A percentile compares a stretch with the other conserved stretches of the same genome.
Evolutionary conservation across 2,113 vertebrate species (phyloP).

Genomic region (Albula glossodonta): DNA sequence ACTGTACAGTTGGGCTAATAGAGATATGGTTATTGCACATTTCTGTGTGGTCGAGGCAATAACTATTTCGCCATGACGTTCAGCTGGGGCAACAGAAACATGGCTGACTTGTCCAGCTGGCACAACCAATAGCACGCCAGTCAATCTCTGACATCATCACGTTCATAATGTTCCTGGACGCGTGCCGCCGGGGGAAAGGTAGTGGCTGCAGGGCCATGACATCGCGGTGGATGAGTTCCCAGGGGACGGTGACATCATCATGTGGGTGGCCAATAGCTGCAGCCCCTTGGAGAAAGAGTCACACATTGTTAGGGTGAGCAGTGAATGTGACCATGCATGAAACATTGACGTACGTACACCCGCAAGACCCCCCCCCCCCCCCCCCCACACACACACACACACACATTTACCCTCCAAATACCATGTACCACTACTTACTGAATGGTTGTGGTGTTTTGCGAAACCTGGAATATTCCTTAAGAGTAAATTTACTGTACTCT

Average conservation of each 20-base stretch:
- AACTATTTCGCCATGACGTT: no score
- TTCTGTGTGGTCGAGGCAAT: no score
- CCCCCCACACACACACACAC: neutral
- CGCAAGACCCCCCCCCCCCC: no score
- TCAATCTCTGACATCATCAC: neutral
- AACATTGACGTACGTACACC: neutral
- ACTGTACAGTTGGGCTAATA: no score
- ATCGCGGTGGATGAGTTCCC: slow-evolving; percentile 17
- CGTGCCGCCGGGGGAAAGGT: neutral
- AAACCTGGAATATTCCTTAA: neutral
- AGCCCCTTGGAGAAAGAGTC: neutral
- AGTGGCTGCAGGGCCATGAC: slow-evolving; percentile 13
- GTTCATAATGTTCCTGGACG: neutral
- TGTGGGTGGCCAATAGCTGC: neutral
- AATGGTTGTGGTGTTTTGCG: neutral
- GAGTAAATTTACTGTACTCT: neutral
- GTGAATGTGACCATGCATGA: slow-evolving; percentile 8
- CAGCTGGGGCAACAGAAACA: no score
- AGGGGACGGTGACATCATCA: neutral
- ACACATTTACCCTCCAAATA: no score
- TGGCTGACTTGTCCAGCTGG: neutral
- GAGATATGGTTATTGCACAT: no score
- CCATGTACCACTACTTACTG: no score
- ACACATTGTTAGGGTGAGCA: slow-evolving; percentile 14
- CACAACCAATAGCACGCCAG: neutral